These are phyloP conservation scores for Pseudanteris insignis DNA, from an alignment of 2,888 invertebrate genomes.

Conservation along the genomic window DNA sequence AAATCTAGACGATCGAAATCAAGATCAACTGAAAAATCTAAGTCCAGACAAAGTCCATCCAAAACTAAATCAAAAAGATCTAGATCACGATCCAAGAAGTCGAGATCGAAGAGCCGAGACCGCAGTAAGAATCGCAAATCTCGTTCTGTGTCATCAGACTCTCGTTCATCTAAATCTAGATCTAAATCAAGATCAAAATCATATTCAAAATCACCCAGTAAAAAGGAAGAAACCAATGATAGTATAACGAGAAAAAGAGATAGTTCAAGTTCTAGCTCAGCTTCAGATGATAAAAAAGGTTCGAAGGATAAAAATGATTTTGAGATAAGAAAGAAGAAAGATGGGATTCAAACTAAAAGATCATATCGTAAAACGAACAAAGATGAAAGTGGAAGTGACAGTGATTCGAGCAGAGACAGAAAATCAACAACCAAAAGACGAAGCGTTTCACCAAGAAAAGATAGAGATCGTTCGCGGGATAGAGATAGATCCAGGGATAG, in stretches of 20 bases:
- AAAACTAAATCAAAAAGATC: constrained; percentile 56
- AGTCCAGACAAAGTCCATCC: constrained; percentile 57
- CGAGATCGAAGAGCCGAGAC: constrained; percentile 59
- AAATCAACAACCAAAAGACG: constrained; percentile 63
- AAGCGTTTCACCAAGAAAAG: constrained; percentile 61
- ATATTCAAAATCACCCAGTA: constrained; percentile 59
- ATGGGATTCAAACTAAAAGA: constrained; percentile 86
- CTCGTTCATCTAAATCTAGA: constrained; percentile 58
- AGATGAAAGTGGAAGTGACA: constrained; percentile 77
- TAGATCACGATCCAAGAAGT: constrained; percentile 59
- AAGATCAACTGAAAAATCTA: constrained; percentile 53
- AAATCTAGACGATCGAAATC: constrained; percentile 53
- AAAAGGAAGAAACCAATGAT: constrained; percentile 55
- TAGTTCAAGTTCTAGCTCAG: constrained; percentile 55
- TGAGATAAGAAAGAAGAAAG: constrained; percentile 79
- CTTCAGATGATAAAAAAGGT: constrained; percentile 57
- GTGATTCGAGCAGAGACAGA: constrained; percentile 70
- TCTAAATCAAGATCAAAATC: constrained; percentile 62
- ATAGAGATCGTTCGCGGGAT: constrained; percentile 64
- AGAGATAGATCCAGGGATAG: constrained; percentile 64
- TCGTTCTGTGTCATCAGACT: constrained; percentile 59
- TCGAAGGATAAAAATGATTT: constrained; percentile 71
- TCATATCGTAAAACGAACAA: constrained; percentile 86
- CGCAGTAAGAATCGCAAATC: constrained; percentile 66
- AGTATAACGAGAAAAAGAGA: constrained; percentile 52